Evolutionary conservation across 2,797 vertebrate species (phyloP), one percentile per base, ranked within the genome.

Genomic region (Oreochromis mossambicus): DNA sequence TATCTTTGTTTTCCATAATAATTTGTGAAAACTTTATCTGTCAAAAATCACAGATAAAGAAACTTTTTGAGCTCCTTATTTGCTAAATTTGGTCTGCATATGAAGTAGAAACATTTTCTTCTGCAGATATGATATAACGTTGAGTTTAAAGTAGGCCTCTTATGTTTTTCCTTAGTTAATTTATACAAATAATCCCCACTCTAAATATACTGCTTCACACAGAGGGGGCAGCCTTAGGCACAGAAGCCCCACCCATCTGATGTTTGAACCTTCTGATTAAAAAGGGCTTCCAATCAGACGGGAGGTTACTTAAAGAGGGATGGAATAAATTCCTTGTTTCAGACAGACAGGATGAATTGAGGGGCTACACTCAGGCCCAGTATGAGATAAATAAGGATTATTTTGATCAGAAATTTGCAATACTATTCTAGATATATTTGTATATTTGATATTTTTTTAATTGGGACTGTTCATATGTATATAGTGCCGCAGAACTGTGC

Each of bases 351-450:
- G 38, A 21, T 63, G 6, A 63, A 63, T 5, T 5, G 56, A 61
- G 0, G 56, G 56, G 17, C 56, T 36, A 36, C 3, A 61, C 56
- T 61, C 56, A 61, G 56, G 6, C 21, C 61, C 11, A 36, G 58
- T 36, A 0, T 70, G 21, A 70, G 5, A 46, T 46, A 46, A 2
- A 46, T 70, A 5, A 70, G 21, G 66, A 73, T 29, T 46, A 48
- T 73, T 46, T 73, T 46, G 8, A 0, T 26, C 11, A 43, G 38
- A 43, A 26, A 1, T 24, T 24, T 70, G 11, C 21, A 10, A 0
- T 8, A 14, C n/a, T 41, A 14, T 0, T 41, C 5, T 21, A 0
- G 4, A 0, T 61, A 61, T 61, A 61, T 61, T 34, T 61, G 56
- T 34, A 61, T 61, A 34, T 19, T 61, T 61, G 0, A 34, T 1